phyloP scores from a whole-genome alignment of 1,140 invertebrate species.

The Mactra quadrangularis region DNA sequence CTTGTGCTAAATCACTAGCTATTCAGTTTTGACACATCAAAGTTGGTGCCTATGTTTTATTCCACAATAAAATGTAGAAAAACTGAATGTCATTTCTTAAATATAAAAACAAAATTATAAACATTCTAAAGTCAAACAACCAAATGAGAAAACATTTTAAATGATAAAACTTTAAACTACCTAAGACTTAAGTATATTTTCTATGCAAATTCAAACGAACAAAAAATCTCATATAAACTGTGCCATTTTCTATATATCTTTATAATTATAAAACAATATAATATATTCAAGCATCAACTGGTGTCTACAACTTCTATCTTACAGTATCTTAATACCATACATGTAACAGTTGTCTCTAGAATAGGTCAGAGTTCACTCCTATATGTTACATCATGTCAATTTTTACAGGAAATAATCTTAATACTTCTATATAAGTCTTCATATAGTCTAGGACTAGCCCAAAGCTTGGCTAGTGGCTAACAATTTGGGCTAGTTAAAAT shows the following conservation, averaged over 20 bases:
- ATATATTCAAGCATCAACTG: conserved; percentile 32
- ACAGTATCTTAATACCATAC: conserved; percentile 29
- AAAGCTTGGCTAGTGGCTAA: background rate
- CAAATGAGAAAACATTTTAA: background rate
- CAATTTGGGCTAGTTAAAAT: too few species aligned
- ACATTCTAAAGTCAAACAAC: too few species aligned
- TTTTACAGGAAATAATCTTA: background rate
- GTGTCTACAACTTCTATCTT: background rate
- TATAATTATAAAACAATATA: too few species aligned
- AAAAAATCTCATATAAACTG: background rate
- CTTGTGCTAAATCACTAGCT: too few species aligned
- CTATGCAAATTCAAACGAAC: background rate
- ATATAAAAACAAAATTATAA: too few species aligned
- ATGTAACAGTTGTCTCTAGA: conserved; percentile 17
- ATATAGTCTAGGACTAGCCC: background rate
- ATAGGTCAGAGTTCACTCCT: background rate
- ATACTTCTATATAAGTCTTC: background rate
- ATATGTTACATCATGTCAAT: background rate
- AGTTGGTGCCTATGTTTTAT: too few species aligned
- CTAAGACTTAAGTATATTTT: background rate
- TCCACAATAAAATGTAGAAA: too few species aligned
- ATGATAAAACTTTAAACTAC: background rate
- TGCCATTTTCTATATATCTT: too few species aligned
- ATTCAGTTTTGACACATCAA: too few species aligned
- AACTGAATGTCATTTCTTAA: too few species aligned